These are phyloP conservation scores for Gallinago paraguaiae DNA, from an alignment of 2,113 vertebrate species.

Conservation along the genomic window DNA sequence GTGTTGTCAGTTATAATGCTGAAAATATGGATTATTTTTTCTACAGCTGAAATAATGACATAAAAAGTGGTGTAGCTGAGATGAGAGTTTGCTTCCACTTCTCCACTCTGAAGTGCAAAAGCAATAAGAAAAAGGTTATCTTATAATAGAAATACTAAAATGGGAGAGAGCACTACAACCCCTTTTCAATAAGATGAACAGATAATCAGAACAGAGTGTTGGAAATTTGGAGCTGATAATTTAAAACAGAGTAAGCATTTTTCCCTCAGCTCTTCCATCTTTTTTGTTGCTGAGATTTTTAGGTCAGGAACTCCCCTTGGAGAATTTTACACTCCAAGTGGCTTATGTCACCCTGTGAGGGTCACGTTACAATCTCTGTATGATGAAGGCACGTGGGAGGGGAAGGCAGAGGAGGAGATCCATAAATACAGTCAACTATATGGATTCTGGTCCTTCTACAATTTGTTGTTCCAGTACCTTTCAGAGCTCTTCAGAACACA, in stretches of 20 bases:
- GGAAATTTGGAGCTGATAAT: background rate
- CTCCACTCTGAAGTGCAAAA: background rate
- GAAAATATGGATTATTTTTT: background rate
- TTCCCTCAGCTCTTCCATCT: background rate
- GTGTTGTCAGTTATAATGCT: background rate
- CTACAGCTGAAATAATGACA: background rate
- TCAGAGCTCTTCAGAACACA: background rate
- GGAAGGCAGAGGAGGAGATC: background rate
- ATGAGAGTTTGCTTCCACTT: background rate
- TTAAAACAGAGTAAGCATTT: slow-evolving; percentile 8
- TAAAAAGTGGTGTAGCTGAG: background rate
- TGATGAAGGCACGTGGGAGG: background rate
- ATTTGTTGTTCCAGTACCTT: background rate
- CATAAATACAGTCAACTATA: background rate
- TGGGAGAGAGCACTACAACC: background rate
- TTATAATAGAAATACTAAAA: background rate
- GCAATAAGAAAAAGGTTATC: background rate
- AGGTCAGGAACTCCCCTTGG: background rate
- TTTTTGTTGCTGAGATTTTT: background rate
- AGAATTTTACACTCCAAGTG: slow-evolving; percentile 18
- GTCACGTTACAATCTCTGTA: background rate
- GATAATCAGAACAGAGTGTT: background rate
- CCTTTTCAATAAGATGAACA: background rate
- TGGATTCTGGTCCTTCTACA: background rate
- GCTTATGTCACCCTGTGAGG: background rate